Evolutionary conservation across 2,113 vertebrate species (phyloP), one percentile per base, ranked within the genome.

Genomic region (Monopterus albus): DNA sequence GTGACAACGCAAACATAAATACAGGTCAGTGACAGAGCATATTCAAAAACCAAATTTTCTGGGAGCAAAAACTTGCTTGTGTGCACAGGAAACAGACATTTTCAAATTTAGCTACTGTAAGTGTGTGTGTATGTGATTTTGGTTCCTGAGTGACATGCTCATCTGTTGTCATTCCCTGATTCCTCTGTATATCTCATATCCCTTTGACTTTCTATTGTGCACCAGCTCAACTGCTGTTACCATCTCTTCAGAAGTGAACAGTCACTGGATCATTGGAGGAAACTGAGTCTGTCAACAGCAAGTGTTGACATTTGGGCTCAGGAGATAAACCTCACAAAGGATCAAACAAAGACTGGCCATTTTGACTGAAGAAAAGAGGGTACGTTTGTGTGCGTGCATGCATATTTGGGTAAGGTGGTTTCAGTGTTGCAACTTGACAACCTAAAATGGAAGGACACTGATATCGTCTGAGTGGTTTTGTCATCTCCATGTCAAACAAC

Each of bases 291-390:
- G 83, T 87, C 83, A 85, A 87, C 87, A 84, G 49, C 51, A 56
- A 75, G 73, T 91, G 86, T 91, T 91, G 88, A 91, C 90, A 79
- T 87, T 88, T 73, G 57, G 74, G 73, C 61, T 88, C 65, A 72
- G 43, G 46, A 89, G 88, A 90, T 91, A 91, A 90, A 91, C 56
- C 82, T 82, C 73, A 75, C 63, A 64, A 55, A 51, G 66, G 88
- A 87, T 89, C 88, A 89, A 89, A 90, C 84, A 85, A 66, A 84
- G 67, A 76, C 65, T 23, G 72, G 26, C 20, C 57, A 76, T 53
- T 78, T 72, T 83, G 76, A 79, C 71, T 82, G 51, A 66, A 61
- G 72, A 68, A 63, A 51, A 10, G 42, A 50, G 76, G 42, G 65
- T 78, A 29, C 10, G 31, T 47, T 8, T 52, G 60, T 59, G 42